Evolutionary conservation across 2,113 vertebrate species (phyloP), one percentile per base, ranked within the genome.

Genomic region (Zosterops japonicus): DNA sequence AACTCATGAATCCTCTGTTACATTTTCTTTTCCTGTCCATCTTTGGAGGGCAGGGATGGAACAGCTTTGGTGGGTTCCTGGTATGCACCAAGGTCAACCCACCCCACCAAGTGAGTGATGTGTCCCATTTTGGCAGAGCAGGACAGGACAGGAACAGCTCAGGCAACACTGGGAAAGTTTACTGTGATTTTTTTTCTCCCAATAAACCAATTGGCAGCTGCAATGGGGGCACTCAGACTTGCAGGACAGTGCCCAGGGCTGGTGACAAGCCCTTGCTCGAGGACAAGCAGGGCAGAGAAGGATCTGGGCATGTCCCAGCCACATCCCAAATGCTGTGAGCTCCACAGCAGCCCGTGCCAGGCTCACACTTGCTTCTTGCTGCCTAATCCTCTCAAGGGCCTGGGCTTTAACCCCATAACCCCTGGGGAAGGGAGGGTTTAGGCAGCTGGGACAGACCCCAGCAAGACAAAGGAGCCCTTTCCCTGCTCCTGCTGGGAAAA

Each of bases 371-470:
- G 1, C 50, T 55, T 8, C 13, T 4, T 67, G 83, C 76, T 65
- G 47, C n/a, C 22, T 92, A 90, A 96, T 96, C 96, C 96, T 76
- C 71, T 89, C 87, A 82, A 50, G 49, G 68, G 71, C 47, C 76
- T 56, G 1, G 56, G 67, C 44, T 64, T 86, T 74, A 89, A 75
- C 24, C 18, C 76, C 25, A 28, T 33, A 17, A 28, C 68, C n/a
- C 47, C 0, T 5, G 13, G 20, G 28, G 60, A 49, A 19, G 33
- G 44, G 5, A 14, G n/a, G 46, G 19, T 10, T 39, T 27, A 15
- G 82, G 59, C 46, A 79, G 49, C 76, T 60, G 76, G 2, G 1
- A 49, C 57, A 71, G 55, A 42, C 25, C 42, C 47, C 3, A n/a
- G 36, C 35, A 57, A 31, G 57, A 35, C 21, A 20, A 72, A 77